Evolutionary conservation across 2,797 vertebrate genomes (phyloP).

Genomic region (Dicrostonyx torquatus): DNA sequence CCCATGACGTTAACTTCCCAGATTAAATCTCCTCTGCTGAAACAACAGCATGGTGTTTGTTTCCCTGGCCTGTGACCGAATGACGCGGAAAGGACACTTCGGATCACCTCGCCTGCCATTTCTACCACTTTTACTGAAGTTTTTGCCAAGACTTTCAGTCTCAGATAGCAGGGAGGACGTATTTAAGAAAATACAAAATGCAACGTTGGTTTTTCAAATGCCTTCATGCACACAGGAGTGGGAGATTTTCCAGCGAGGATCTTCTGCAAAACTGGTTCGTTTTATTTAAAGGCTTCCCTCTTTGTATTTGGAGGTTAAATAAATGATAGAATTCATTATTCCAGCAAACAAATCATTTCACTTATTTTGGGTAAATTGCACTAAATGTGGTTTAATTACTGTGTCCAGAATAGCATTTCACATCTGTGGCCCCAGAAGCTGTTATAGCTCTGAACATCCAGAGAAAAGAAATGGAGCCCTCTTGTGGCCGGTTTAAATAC

Average conservation of each 20-base stretch:
- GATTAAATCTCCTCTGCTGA: neutral
- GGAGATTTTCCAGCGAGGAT: neutral
- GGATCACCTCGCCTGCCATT: neutral
- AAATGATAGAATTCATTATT: constrained; percentile 62
- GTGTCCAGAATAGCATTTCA: constrained; percentile 76
- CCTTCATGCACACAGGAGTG: neutral
- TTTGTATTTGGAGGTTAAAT: constrained; percentile 59
- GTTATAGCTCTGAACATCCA: neutral
- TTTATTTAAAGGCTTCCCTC: constrained; percentile 71
- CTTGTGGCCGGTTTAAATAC: constrained; percentile 42
- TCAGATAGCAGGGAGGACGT: neutral
- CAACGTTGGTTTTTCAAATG: constrained; percentile 37
- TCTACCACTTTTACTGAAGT: neutral
- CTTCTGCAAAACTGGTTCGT: constrained; percentile 49
- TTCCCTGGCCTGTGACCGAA: neutral
- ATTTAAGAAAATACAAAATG: neutral
- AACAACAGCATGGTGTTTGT: neutral
- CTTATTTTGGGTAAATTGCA: constrained; percentile 79
- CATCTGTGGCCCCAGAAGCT: constrained; percentile 75
- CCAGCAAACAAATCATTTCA: constrained; percentile 69
- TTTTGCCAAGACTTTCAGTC: neutral
- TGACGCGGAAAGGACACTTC: neutral
- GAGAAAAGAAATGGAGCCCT: constrained; percentile 72
- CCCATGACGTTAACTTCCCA: neutral
- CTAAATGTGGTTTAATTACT: constrained; percentile 75